A percentile compares a stretch with the other conserved stretches of the same genome.
Evolutionary conservation across 2,113 vertebrate genomes (phyloP).

Genomic region (Empidonax alnorum): DNA sequence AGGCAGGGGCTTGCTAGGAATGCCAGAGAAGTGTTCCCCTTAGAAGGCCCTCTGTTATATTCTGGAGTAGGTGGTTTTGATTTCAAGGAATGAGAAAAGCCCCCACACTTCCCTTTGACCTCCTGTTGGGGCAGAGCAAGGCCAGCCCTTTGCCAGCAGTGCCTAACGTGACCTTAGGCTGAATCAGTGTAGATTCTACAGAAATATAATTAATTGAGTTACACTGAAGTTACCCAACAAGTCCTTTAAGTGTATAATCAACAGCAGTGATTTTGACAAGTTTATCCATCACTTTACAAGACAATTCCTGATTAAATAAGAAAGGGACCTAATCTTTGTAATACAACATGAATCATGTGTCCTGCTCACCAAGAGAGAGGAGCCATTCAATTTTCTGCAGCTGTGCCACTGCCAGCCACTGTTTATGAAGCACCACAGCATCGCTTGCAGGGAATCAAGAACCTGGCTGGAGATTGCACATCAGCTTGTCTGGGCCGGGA

Average conservation of each 20-base stretch:
- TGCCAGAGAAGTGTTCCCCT: not conserved
- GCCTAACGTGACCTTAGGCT: not conserved
- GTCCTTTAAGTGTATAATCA: slow-evolving; percentile 18
- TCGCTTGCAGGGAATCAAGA: not conserved
- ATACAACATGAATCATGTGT: not conserved
- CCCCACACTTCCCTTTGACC: not conserved
- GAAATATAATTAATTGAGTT: slow-evolving; percentile 37
- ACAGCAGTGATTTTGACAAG: not conserved
- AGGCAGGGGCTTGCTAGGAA: not conserved
- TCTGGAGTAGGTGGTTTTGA: slow-evolving; percentile 22
- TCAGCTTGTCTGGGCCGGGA: not conserved
- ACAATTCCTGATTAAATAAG: slow-evolving; percentile 26
- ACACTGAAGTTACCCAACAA: not conserved
- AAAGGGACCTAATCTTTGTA: slow-evolving; percentile 25
- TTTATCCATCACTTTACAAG: slow-evolving; percentile 36
- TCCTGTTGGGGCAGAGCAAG: not conserved
- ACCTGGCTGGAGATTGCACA: not conserved
- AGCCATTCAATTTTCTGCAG: slow-evolving; percentile 32
- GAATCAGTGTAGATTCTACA: not conserved
- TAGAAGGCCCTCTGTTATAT: not conserved
- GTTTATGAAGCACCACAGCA: not conserved
- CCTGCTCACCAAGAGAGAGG: not conserved
- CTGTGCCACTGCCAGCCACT: slow-evolving; percentile 6
- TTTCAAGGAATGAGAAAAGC: not conserved
- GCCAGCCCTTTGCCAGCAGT: not conserved